These are phyloP conservation scores for Pyrrhia umbra DNA, from an alignment of 2,888 invertebrate genomes.

Conservation along the genomic window DNA sequence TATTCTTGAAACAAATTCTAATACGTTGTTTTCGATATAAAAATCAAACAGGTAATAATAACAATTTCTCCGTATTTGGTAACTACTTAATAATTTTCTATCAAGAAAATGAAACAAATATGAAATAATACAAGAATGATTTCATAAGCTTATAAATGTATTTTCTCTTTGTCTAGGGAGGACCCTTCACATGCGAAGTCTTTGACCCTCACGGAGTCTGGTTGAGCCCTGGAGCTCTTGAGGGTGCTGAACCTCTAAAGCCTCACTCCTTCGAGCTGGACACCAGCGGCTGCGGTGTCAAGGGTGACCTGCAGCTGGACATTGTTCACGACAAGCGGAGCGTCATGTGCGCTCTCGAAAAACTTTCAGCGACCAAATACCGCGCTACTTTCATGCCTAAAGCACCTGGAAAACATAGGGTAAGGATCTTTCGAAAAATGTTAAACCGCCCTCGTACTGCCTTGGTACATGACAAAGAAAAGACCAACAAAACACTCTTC, in stretches of 20 bases:
- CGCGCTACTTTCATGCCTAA: constrained; percentile 95
- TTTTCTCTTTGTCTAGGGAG: constrained; percentile 91
- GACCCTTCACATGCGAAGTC: constrained; percentile 98
- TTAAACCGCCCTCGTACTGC: too few relatives aligned
- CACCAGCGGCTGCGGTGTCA: constrained; percentile 92
- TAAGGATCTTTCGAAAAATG: too few relatives aligned
- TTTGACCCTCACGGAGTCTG: constrained; percentile 98
- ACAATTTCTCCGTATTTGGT: too few relatives aligned
- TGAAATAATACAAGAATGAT: too few relatives aligned
- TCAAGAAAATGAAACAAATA: too few relatives aligned
- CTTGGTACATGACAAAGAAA: too few relatives aligned
- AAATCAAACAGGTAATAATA: too few relatives aligned
- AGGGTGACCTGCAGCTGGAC: constrained; percentile 96
- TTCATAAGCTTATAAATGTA: neutral
- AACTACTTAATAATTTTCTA: too few relatives aligned
- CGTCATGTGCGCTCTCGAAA: constrained; percentile 95
- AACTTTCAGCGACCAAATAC: constrained; percentile 94
- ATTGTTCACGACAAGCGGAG: constrained; percentile 97
- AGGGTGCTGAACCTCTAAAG: constrained; percentile 95
- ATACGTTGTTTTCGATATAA: too few relatives aligned
- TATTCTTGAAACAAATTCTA: too few relatives aligned
- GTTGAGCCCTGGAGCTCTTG: constrained; percentile 92
- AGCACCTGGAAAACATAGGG: constrained; percentile 94
- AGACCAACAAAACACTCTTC: too few relatives aligned
- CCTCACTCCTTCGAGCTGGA: constrained; percentile 95